Conservation (phyloP, 2,113 vertebrate species). For the Pristiophorus japonicus region DNA sequence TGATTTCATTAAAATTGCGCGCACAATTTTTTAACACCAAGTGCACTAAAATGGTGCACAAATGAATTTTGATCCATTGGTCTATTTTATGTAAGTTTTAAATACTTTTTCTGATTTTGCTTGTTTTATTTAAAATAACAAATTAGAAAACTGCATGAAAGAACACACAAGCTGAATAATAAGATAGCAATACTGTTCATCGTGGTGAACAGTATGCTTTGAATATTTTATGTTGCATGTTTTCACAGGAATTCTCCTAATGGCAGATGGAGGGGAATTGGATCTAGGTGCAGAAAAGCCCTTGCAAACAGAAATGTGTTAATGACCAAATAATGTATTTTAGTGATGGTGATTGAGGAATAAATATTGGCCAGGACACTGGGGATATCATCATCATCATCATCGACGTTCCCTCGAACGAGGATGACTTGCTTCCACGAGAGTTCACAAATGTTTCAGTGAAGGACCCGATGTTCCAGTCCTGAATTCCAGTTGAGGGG, state of each 20-base stretch:
- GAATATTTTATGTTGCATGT: not conserved
- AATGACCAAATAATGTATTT: too few species aligned
- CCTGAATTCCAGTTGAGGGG: too few species aligned
- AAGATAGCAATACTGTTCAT: not conserved
- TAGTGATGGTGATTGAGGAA: too few species aligned
- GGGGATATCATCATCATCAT: too few species aligned
- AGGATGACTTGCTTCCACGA: too few species aligned
- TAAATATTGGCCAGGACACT: too few species aligned
- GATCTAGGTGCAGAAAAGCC: not conserved
- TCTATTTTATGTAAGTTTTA: not conserved
- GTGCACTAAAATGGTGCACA: not conserved
- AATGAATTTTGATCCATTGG: not conserved
- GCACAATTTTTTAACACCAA: not conserved
- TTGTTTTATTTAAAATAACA: not conserved
- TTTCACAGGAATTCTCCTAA: not conserved
- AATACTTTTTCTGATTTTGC: not conserved
- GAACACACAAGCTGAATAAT: not conserved
- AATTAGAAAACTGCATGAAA: not conserved
- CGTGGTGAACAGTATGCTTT: not conserved
- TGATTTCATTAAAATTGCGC: not conserved
- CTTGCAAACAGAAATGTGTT: too few species aligned
- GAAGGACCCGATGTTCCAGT: too few species aligned
- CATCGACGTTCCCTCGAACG: too few species aligned
- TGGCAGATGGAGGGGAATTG: not conserved
- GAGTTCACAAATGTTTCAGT: too few species aligned